Base-by-base conservation (phyloP, 2,797 vertebrate species). In the Danio albolineatus region DNA sequence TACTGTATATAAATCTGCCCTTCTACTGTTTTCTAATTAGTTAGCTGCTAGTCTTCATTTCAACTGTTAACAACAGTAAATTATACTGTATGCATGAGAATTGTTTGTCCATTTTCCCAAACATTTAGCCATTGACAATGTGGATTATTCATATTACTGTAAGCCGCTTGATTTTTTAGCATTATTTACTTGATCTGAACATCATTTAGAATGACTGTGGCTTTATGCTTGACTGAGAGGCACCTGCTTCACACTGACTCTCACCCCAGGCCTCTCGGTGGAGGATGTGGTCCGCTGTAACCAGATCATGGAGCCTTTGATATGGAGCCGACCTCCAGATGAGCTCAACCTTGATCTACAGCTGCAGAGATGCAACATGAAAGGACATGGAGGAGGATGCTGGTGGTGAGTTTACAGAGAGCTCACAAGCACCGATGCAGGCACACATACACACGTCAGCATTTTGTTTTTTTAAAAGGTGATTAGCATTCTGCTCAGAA, bases 241-340 rank as follows among this genome's bases (percentile, higher is more conserved):
- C 85, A 86, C 85, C 85, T 86, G 83, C 79, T 77, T 19, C 69
- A 60, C 46, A 51, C 41, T 51, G 77, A 28, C 53, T 60, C 10
- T 73, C 65, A 78, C 82, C 76, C 69, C 60, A 80, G 62, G 64
- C 46, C 36, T 57, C 48, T 56, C 38, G 56, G 73, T 78, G 75
- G 66, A 66, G 61, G 66, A 87, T 73, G 70, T 65, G 44, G 56
- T 16, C 19, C 72, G 71, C 78, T 64, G 78, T 83, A 84, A 85
- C 71, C 60, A 41, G 80, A 87, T 84, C 82, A 87, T 5, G 5
- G 44, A 76, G 78, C 71, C 84, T 85, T 87, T 87, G 84, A 85
- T 87, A 83, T 78, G 57, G 57, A 76, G 72, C 82, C 49, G 73
- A 82, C 83, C 83, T 78, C 73, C 74, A 72, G 80, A 83, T 78